Percentiles rank a stretch among this genome's conserved stretches.
These are phyloP conservation scores for Dicroscelio sp. DNA, from an alignment of 2,888 invertebrate species.

Conservation along the genomic window DNA sequence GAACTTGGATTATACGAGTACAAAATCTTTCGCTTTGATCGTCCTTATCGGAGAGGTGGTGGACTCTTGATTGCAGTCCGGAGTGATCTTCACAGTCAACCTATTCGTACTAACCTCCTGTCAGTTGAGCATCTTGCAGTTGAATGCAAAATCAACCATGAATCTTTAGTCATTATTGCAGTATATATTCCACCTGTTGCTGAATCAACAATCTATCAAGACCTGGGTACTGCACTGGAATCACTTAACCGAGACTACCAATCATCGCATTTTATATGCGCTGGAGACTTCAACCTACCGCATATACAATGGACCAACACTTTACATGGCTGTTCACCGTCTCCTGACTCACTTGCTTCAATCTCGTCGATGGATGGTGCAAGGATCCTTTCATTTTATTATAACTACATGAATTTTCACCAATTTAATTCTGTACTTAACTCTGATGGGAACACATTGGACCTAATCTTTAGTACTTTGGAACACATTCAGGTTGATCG, in stretches of 20 bases:
- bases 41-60: background rate
- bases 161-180: background rate
- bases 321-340: background rate
- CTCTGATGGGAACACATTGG: background rate
- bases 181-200: background rate
- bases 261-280: background rate
- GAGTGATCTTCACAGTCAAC: background rate
- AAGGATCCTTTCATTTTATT: background rate
- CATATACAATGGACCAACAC: background rate
- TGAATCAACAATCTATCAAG: background rate
- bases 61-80: background rate
- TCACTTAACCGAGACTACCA: background rate
- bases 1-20: background rate
- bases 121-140: background rate
- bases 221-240: background rate
- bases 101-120: background rate
- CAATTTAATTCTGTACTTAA: background rate
- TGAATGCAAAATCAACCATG: background rate
- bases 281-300: background rate
- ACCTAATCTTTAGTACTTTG: background rate
- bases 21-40: background rate
- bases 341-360: background rate
- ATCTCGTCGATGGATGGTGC: background rate
- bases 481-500: background rate
- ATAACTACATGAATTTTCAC: background rate